phyloP scores from a whole-genome alignment of 2,797 vertebrate genomes.

The Anniella stebbinsi region DNA sequence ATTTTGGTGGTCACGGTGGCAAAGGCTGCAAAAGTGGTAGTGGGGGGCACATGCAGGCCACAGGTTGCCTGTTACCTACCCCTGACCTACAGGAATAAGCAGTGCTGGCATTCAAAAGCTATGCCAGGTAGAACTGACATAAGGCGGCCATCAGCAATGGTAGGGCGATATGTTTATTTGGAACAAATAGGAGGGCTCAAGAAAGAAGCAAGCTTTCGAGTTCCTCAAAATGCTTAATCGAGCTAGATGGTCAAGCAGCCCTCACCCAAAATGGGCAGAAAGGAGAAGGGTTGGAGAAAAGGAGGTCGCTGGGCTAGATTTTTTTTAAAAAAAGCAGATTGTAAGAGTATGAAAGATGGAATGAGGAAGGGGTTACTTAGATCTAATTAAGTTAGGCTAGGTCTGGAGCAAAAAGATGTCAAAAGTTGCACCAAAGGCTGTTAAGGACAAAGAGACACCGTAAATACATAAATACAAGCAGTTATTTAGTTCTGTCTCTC shows the following conservation, averaged over 20 bases:
- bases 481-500: neutral
- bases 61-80: too few species aligned
- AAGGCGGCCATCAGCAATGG: neutral
- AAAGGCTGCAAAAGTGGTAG: too few species aligned
- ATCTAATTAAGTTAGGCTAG: neutral
- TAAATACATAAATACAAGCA: neutral
- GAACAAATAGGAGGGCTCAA: too few species aligned
- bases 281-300: neutral
- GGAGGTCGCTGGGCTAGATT: neutral
- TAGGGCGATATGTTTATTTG: neutral
- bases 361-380: neutral
- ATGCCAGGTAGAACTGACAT: neutral
- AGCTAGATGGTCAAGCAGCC: neutral
- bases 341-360: neutral
- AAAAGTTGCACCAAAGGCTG: neutral
- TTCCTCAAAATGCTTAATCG: neutral
- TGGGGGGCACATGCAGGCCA: too few species aligned
- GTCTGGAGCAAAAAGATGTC: neutral
- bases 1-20: too few species aligned
- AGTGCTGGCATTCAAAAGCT: neutral
- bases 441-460: neutral
- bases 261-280: neutral
- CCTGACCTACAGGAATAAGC: neutral
- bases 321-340: neutral
- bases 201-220: neutral